Evolutionary conservation across 2,888 invertebrate genomes (phyloP).

Genomic region (Blastobasis adustella): DNA sequence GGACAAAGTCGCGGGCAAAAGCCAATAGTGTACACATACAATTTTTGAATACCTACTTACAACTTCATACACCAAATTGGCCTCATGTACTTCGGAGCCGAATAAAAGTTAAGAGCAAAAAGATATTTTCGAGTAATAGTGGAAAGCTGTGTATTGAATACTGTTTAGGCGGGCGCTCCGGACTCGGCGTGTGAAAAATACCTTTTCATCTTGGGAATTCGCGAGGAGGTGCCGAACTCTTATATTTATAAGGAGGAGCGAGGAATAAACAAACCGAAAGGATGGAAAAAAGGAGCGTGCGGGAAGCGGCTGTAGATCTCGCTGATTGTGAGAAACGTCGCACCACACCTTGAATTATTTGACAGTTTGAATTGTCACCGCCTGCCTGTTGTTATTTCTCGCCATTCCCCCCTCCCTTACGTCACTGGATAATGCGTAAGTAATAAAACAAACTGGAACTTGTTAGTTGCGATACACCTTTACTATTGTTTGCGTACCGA

Average conservation of each 20-base stretch:
- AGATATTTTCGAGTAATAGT: no score
- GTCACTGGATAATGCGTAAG: conserved; percentile 38
- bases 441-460: conserved; percentile 45
- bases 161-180: conserved; percentile 36
- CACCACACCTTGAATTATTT: conserved; percentile 64
- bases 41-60: no score
- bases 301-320: conserved; percentile 55
- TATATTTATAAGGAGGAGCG: conserved; percentile 65
- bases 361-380: conserved; percentile 63
- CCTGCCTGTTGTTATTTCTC: conserved; percentile 50
- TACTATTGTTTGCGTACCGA: conserved; percentile 34
- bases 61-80: no score
- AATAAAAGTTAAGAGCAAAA: no score
- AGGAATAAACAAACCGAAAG: conserved; percentile 66
- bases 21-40: no score
- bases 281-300: conserved; percentile 46
- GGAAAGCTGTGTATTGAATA: conserved; percentile 39
- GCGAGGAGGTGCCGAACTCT: conserved; percentile 61
- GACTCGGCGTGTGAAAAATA: conserved; percentile 59
- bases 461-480: conserved; percentile 26
- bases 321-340: conserved; percentile 66
- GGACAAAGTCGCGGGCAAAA: no score
- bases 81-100: no score
- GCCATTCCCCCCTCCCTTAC: conserved; percentile 28
- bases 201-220: conserved; percentile 69